phyloP scores from a whole-genome alignment of 2,113 vertebrate species.

The Megaceryle torquata region DNA sequence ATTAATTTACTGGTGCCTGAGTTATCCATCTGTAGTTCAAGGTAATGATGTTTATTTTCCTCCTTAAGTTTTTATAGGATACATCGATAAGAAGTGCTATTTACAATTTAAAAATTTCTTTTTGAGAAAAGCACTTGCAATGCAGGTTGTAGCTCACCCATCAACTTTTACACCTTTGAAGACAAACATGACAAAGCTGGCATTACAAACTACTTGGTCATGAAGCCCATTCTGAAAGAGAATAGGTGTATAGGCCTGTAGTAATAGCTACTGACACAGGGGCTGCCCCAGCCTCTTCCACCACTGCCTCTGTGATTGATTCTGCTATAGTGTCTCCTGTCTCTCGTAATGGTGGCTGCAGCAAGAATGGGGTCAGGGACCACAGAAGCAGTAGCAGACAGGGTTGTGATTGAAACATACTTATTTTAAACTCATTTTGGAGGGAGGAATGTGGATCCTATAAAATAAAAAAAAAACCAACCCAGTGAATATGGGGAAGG shows the following conservation, averaged over 20 bases:
- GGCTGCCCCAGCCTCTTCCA: neutral
- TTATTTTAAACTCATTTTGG: neutral
- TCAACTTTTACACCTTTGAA: neutral
- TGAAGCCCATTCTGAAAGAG: neutral
- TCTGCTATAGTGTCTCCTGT: neutral
- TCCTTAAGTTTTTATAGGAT: neutral
- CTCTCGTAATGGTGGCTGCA: neutral
- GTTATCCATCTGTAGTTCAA: neutral
- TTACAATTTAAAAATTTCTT: neutral
- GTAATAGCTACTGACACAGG: neutral
- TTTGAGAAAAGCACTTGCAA: neutral
- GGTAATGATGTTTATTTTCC: neutral
- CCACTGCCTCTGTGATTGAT: neutral
- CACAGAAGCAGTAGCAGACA: neutral
- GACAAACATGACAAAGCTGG: neutral
- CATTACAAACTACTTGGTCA: neutral
- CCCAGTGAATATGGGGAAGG: neutral
- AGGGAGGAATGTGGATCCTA: neutral
- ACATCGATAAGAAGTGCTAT: neutral
- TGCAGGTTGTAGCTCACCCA: neutral
- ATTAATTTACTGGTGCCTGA: neutral
- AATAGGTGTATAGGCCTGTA: neutral
- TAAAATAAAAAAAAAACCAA: neutral
- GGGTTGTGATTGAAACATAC: neutral
- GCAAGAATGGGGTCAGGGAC: neutral